These are phyloP conservation scores for Aporophyla nigra DNA, from an alignment of 2,888 invertebrate species.

Conservation along the genomic window DNA sequence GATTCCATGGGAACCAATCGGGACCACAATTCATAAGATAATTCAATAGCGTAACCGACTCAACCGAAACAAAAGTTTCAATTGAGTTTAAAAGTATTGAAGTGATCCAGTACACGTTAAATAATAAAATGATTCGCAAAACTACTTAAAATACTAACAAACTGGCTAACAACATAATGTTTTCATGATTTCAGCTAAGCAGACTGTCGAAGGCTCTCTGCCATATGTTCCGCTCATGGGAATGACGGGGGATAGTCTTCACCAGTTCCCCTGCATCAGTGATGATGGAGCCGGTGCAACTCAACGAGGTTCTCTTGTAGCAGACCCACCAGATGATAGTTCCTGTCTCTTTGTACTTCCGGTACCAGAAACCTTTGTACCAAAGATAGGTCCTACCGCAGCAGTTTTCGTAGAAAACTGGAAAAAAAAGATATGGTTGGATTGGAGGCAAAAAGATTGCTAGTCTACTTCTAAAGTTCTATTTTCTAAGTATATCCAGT, in stretches of 20 bases:
- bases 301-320: conserved; percentile 67
- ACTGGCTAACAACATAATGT: background rate
- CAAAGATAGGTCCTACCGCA: conserved; percentile 64
- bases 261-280: conserved; percentile 66
- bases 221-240: conserved; percentile 67
- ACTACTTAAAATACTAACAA: background rate
- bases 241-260: conserved; percentile 64
- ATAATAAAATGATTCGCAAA: conserved; percentile 26
- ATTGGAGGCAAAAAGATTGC: background rate
- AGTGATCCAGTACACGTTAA: background rate
- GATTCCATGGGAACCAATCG: background rate
- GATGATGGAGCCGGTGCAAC: conserved; percentile 70
- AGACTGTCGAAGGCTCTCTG: conserved; percentile 58
- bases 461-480: background rate
- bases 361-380: conserved; percentile 68
- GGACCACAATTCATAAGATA: background rate
- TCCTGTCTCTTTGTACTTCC: conserved; percentile 65
- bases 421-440: background rate
- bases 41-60: background rate
- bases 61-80: background rate
- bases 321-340: conserved; percentile 74
- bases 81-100: background rate
- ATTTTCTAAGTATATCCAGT: background rate
- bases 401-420: conserved; percentile 66
- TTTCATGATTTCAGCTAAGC: conserved; percentile 44